Base-by-base conservation (phyloP, 1,140 invertebrate species). In the Zaprionus inermis region DNA sequence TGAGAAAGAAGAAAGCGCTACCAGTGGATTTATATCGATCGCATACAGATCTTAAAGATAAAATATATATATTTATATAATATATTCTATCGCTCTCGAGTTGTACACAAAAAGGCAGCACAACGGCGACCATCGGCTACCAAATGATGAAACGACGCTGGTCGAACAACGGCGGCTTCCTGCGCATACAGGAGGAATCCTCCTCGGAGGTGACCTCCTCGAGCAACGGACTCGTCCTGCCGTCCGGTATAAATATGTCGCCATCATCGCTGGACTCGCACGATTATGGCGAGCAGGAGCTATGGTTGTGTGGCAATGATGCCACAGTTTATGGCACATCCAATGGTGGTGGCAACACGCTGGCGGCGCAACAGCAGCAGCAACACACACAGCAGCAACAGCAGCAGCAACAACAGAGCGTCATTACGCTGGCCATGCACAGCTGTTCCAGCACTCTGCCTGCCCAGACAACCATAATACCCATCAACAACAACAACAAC, bases 151-250 rank as follows among this genome's bases (percentile, higher is more conserved):
- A 94, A 93, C 94, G 94, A 91, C 94, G 95, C 93, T 95, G 95
- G 94, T 94, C 94, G 69, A 95, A 94, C 91, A 94, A 95, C 93
- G 94, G 95, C 92, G 94, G 94, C 76, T 94, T 95, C 83, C 92
- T 95, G 92, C 93, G 94, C 81, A 94, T 95, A 93, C 93, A 94
- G 58, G 95, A 96, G 91, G 96, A 96, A 89, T 94, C 95, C 91
- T 96, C 95, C 54, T 94, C 95, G 44, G 96, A 96, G 92, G 96
- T 96, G 79, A 95, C 95, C 18, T 96, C 95, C 52, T 96, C 96
- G 16, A 96, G 95, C 46, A 93, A 94, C 68, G 92, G 84, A 11
- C 88, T 94, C 16, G 93, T 94, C 18, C 85, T 94, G 70, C 81
- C 94, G 92, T 80, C 91, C 74, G 95, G 93, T 92, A 94, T 93